Percentiles rank a stretch among this genome's conserved stretches.
These are phyloP conservation scores for Drepanosiphum platanoidis DNA, from an alignment of 2,888 invertebrate species.

Conservation along the genomic window DNA sequence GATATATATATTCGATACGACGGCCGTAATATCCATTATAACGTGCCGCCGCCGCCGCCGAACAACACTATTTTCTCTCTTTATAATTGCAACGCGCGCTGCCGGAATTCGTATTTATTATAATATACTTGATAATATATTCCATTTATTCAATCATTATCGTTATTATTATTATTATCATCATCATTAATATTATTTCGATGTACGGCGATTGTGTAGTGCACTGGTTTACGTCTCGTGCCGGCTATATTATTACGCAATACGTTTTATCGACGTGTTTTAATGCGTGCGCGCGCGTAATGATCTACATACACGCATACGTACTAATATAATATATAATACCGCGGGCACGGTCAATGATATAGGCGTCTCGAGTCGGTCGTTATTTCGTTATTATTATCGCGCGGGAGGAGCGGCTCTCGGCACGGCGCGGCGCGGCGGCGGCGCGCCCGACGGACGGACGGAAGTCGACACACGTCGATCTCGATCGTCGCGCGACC, in stretches of 20 bases:
- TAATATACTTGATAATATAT: background rate
- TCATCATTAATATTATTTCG: too few species aligned
- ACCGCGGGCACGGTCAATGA: too few species aligned
- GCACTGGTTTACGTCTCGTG: conserved; percentile 12
- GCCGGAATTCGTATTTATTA: background rate
- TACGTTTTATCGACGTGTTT: background rate
- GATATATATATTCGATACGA: too few species aligned
- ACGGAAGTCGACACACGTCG: conserved; percentile 31
- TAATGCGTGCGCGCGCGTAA: background rate
- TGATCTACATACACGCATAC: background rate
- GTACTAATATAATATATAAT: background rate
- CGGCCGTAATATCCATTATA: too few species aligned
- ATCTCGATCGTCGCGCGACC: background rate
- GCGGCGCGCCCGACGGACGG: background rate
- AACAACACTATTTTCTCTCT: background rate
- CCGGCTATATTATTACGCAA: background rate
- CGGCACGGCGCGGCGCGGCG: too few species aligned
- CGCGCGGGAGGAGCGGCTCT: too few species aligned
- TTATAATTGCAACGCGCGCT: background rate
- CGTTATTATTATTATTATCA: too few species aligned
- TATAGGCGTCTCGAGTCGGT: too few species aligned
- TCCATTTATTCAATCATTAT: too few species aligned
- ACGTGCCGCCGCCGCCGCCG: too few species aligned
- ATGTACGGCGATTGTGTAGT: background rate
- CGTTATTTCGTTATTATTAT: conserved; percentile 6